Evolutionary conservation across 2,113 vertebrate species (phyloP).

Genomic region (Urocitellus parryii): DNA sequence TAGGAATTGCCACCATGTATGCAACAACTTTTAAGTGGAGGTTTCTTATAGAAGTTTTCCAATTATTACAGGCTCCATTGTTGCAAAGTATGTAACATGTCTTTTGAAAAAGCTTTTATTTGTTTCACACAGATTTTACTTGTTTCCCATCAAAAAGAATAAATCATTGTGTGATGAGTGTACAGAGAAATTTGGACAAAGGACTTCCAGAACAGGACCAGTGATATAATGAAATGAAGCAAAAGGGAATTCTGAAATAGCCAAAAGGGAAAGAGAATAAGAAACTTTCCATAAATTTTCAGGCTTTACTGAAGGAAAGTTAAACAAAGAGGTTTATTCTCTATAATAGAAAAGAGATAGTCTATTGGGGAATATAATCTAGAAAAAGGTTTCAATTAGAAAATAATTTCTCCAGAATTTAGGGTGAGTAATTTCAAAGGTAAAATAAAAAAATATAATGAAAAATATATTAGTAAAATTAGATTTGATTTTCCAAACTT

Average conservation of each 20-base stretch:
- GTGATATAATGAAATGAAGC: neutral
- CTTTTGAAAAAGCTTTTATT: constrained; percentile 43
- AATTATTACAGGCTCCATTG: neutral
- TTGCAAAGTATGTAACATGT: neutral
- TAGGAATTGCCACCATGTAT: neutral
- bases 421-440: constrained; percentile 60
- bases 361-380: neutral
- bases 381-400: constrained; percentile 33
- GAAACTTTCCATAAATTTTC: neutral
- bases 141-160: neutral
- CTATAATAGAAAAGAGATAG: neutral
- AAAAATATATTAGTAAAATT: constrained; percentile 48
- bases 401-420: constrained; percentile 32
- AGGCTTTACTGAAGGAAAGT: neutral
- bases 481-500: constrained; percentile 20
- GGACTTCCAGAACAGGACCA: neutral
- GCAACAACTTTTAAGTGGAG: neutral
- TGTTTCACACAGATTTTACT: neutral
- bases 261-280: constrained; percentile 34
- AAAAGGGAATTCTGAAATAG: neutral
- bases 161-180: neutral
- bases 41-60: neutral
- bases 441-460: constrained; percentile 40
- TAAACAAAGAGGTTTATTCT: constrained; percentile 43
- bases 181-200: neutral